Evolutionary conservation across 2,797 vertebrate species (phyloP).

Genomic region (Galaxias olidus): DNA sequence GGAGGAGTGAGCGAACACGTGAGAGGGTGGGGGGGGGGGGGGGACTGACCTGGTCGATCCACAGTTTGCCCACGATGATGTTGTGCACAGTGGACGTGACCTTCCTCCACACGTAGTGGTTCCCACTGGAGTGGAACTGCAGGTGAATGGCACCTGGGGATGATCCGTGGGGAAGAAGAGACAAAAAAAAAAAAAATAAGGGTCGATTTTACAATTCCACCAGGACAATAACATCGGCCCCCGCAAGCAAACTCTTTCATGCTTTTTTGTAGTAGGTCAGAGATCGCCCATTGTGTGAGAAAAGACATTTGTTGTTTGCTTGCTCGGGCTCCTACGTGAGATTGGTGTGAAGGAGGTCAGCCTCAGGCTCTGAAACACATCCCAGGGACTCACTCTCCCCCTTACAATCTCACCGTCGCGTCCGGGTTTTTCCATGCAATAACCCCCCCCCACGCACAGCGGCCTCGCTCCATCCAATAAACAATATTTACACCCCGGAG

Average conservation of each 20-base stretch:
- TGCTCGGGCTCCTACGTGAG: conserved; percentile 13
- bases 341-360: not conserved
- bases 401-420: no score
- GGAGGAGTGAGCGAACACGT: no score
- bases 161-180: not conserved
- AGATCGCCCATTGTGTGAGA: no score
- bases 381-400: not conserved
- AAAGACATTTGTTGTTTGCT: conserved; percentile 1
- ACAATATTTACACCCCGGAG: not conserved
- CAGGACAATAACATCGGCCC: no score
- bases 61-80: conserved; percentile 98
- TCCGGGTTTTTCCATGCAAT: no score
- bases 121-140: conserved; percentile 90
- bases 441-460: no score
- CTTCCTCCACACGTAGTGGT: conserved; percentile 97
- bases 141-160: conserved; percentile 90
- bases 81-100: conserved; percentile 99
- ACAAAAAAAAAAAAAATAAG: not conserved
- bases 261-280: no score
- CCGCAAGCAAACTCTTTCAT: not conserved
- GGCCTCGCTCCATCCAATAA: no score
- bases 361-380: conserved; percentile 18
- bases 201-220: not conserved
- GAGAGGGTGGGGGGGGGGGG: conserved; percentile 6
- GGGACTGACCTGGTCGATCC: conserved; percentile 94